Percentiles rank a stretch among this genome's conserved stretches.
phyloP scores from a whole-genome alignment of 2,888 invertebrate species.

The Pemphredon lugubris region DNA sequence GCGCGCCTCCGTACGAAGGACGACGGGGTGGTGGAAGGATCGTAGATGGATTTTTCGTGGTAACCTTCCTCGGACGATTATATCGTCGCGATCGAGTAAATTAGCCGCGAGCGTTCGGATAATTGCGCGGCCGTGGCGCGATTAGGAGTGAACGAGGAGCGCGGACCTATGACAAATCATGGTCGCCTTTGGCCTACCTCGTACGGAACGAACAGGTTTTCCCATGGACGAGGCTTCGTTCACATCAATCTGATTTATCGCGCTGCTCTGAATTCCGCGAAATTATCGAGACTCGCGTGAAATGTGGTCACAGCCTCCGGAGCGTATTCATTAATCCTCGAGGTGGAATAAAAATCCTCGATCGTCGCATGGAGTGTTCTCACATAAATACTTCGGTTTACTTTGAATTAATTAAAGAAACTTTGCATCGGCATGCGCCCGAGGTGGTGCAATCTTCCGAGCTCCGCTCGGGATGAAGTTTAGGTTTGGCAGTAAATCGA shows the following conservation, averaged over 20 bases:
- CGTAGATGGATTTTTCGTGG: no score
- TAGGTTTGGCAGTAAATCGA: neutral
- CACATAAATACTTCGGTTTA: constrained; percentile 23
- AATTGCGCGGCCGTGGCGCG: constrained; percentile 63
- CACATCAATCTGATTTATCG: constrained; percentile 72
- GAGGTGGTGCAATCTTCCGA: neutral
- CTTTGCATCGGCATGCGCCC: constrained; percentile 12
- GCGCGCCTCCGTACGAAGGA: no score
- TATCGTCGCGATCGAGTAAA: constrained; percentile 65
- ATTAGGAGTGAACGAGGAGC: constrained; percentile 55
- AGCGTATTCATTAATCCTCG: constrained; percentile 17
- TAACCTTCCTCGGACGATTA: constrained; percentile 65
- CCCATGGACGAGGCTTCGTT: constrained; percentile 63
- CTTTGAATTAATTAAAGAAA: constrained; percentile 42
- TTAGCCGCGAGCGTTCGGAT: constrained; percentile 67
- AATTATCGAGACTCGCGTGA: constrained; percentile 65
- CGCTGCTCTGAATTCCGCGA: constrained; percentile 60
- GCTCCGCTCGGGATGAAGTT: neutral
- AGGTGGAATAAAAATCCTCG: constrained; percentile 30
- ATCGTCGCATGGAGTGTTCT: constrained; percentile 15
- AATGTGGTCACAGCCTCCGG: constrained; percentile 53
- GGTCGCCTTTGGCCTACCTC: constrained; percentile 34
- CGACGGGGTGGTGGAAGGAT: no score
- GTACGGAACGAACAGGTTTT: constrained; percentile 49
- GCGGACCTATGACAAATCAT: constrained; percentile 72